These are phyloP conservation scores for Phrynosoma blainvillii DNA, from an alignment of 2,113 vertebrate species.

Conservation along the genomic window DNA sequence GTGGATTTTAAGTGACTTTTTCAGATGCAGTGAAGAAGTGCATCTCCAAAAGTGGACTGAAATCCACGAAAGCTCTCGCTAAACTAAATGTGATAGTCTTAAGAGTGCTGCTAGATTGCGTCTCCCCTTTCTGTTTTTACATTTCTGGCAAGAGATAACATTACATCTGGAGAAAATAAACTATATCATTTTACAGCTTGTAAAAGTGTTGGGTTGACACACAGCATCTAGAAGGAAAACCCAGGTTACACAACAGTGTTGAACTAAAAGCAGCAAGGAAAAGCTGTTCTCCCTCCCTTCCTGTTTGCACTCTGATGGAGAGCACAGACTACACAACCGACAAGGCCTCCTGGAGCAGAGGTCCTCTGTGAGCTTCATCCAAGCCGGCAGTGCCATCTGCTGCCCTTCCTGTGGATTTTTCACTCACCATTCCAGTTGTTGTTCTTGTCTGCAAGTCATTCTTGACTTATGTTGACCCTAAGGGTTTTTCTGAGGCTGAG, in stretches of 20 bases:
- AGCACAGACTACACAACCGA: not conserved
- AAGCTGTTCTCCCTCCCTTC: not conserved
- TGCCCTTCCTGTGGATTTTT: slow-evolving; percentile 13
- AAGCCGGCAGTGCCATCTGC: slow-evolving; percentile 34
- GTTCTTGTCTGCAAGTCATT: no score
- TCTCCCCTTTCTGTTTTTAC: no score
- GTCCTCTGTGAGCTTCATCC: not conserved
- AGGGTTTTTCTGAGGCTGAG: no score
- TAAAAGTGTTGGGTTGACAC: no score
- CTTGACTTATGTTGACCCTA: no score
- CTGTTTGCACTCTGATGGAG: not conserved
- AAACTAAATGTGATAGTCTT: no score
- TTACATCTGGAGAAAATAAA: not conserved
- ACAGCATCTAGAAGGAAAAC: not conserved
- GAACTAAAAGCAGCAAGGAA: not conserved
- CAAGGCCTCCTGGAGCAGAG: not conserved
- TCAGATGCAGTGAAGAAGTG: no score
- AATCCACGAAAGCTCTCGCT: no score
- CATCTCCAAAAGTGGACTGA: no score
- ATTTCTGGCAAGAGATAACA: not conserved
- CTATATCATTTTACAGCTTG: not conserved
- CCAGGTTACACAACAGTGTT: not conserved
- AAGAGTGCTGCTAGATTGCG: no score
- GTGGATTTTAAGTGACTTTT: no score
- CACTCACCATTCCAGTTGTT: not conserved